phyloP scores from a whole-genome alignment of 2,888 invertebrate species.

The Bimastos eiseni region DNA sequence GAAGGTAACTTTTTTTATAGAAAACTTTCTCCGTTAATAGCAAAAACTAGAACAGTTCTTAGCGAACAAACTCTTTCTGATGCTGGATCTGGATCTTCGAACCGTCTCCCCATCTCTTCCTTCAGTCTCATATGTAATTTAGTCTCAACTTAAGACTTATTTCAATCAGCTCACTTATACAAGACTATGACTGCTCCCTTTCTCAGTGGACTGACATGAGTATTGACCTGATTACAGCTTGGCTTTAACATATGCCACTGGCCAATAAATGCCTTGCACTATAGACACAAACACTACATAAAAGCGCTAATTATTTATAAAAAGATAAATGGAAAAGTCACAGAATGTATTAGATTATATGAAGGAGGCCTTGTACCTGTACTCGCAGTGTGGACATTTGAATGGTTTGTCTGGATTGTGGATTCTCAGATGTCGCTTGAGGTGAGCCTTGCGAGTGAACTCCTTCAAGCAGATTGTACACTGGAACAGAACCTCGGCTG shows the following conservation, averaged over 20 bases:
- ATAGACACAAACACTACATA: background rate
- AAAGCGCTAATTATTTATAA: background rate
- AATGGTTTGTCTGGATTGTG: conserved; percentile 62
- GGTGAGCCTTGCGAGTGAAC: conserved; percentile 62
- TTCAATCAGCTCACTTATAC: background rate
- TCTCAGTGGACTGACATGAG: background rate
- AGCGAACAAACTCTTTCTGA: background rate
- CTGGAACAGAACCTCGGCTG: conserved; percentile 61
- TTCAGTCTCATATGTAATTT: background rate
- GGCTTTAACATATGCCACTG: background rate
- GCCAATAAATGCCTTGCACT: background rate
- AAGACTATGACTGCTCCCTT: background rate
- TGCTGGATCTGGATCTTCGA: background rate
- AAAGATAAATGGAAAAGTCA: background rate
- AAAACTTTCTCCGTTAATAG: background rate
- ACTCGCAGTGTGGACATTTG: conserved; percentile 61
- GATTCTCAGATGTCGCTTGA: conserved; percentile 61
- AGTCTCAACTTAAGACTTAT: background rate
- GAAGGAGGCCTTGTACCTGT: conserved; percentile 52
- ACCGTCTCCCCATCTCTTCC: background rate
- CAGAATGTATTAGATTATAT: background rate
- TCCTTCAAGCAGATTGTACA: conserved; percentile 61
- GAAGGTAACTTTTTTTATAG: background rate
- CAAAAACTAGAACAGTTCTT: background rate
- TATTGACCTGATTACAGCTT: background rate